Evolutionary conservation across 1,140 invertebrate genomes (phyloP), one percentile per base, ranked within the genome.

Genomic region (Theocolax elegans): DNA sequence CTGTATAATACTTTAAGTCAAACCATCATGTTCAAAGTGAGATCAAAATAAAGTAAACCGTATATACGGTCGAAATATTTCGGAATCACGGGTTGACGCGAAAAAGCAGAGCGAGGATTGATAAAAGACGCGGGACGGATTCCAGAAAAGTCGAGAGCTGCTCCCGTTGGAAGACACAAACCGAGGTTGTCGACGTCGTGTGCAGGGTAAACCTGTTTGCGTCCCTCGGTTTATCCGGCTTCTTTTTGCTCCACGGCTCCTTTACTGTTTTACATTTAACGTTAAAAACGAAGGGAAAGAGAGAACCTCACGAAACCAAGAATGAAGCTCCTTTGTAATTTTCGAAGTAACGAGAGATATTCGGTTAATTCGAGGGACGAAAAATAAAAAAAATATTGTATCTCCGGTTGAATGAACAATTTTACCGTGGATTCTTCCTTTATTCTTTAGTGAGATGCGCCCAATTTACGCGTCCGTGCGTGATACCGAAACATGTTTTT

Each of bases 121-220:
- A 35, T 10, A 63, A 49, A 51, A 15, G n/a, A 51, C 19, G 35
- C 7, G 13, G 21, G n/a, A n/a, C n/a, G 38, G 44, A 54, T 64
- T 25, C 15, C 35, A 42, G 49, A 54, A 54, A 65, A 54, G 29
- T 65, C 13, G 1, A 65, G 4, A 35, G 3, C 31, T 31, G 49
- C 63, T 54, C 23, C 63, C 38, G 63, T 25, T 54, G 49, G 63
- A 19, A 51, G 31, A 51, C 15, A 19, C 21, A 13, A 58, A 63
- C 17, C 17, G 13, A 49, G 35, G 60, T 27, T 7, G 62, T 49
- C 62, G 63, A 25, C n/a, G 38, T 15, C 29, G 49, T 19, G 48
- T 42, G 63, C 48, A 21, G 63, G 38, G 21, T 65, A 65, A 65
- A 65, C 63, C 63, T 65, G 63, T 65, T 65, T 65, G 21, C 48